These are phyloP conservation scores for Standfussiana lucernea DNA, from an alignment of 2,888 invertebrate species.

Conservation along the genomic window DNA sequence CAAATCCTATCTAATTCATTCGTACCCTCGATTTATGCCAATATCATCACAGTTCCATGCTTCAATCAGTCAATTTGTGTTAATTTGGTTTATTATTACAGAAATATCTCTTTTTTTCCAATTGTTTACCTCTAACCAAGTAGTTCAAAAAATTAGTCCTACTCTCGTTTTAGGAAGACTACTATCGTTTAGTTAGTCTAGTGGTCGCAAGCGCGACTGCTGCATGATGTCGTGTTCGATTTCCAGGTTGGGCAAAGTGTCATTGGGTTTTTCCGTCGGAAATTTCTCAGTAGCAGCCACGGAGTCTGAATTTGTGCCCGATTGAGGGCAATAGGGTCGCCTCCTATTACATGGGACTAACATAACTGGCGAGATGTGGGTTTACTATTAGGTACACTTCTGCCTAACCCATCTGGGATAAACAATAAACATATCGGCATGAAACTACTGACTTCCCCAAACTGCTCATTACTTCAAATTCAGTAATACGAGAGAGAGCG, in stretches of 20 bases:
- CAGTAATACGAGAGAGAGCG: not conserved
- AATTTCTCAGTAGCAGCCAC: no score
- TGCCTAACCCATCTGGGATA: no score
- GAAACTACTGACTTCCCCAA: constrained; percentile 1
- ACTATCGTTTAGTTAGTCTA: not conserved
- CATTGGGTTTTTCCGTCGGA: no score
- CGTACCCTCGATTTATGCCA: constrained; percentile 50
- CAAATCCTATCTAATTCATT: constrained; percentile 62
- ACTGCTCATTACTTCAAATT: constrained; percentile 4
- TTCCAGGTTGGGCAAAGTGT: no score
- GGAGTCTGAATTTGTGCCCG: no score
- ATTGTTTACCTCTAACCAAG: not conserved
- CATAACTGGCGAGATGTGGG: no score
- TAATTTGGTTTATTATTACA: constrained; percentile 29
- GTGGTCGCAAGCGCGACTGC: no score
- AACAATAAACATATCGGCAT: not conserved
- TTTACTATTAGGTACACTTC: no score
- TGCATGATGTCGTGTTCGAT: no score
- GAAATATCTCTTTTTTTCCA: not conserved
- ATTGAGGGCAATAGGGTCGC: no score
- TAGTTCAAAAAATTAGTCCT: not conserved
- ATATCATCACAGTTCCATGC: constrained; percentile 64
- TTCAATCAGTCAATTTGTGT: constrained; percentile 57
- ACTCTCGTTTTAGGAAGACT: constrained; percentile 9
- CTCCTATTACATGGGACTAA: no score